Conservation (phyloP, 2,797 vertebrate species). For the Xenops minutus region DNA sequence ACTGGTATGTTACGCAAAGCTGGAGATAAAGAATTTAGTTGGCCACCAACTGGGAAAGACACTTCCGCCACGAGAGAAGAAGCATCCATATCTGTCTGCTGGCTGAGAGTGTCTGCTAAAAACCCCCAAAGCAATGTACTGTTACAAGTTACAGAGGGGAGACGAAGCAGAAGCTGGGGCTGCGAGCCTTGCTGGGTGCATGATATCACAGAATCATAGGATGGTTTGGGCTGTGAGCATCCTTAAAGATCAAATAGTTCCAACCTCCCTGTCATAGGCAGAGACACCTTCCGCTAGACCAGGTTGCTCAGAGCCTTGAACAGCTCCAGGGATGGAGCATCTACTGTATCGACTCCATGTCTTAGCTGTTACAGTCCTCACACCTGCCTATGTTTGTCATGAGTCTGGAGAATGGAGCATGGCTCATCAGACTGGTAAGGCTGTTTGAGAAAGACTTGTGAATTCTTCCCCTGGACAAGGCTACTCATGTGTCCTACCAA, state of each 20-base stretch:
- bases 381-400: accelerated
- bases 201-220: accelerated
- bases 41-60: background rate
- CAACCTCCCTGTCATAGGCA: background rate
- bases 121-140: background rate
- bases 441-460: background rate
- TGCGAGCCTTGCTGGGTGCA: background rate
- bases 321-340: background rate
- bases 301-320: background rate
- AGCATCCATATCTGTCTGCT: background rate
- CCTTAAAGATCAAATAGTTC: background rate
- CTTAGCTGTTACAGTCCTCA: background rate
- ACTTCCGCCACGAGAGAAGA: background rate
- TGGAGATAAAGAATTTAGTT: background rate
- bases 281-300: background rate
- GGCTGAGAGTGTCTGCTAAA: background rate
- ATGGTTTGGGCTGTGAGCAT: background rate
- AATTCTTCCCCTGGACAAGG: background rate
- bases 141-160: background rate
- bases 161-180: background rate
- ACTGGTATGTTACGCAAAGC: background rate
- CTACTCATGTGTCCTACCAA: background rate
- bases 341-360: accelerated
- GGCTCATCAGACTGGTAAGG: background rate
- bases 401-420: background rate